Evolutionary conservation across 2,113 vertebrate species (phyloP).

Genomic region (Bambusicola thoracicus): DNA sequence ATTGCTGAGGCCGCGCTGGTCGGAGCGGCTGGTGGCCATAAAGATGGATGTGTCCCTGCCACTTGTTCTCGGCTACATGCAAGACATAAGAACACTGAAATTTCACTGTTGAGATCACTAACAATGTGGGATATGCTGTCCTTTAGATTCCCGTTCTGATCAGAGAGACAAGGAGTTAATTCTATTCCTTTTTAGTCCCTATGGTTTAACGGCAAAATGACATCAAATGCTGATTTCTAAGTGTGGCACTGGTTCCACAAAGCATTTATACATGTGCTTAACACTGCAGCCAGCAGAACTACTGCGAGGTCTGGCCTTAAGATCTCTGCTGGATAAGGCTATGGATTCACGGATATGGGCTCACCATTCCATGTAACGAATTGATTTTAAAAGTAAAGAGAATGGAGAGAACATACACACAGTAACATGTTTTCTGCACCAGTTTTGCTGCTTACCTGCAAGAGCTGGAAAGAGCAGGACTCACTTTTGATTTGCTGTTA

Average conservation of each 20-base stretch:
- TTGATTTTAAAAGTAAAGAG: background rate
- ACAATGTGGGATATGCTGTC: background rate
- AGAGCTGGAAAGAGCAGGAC: background rate
- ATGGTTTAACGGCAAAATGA: background rate
- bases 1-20: background rate
- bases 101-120: background rate
- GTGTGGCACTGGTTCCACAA: background rate
- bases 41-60: background rate
- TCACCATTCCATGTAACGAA: background rate
- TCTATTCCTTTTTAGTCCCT: background rate
- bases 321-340: background rate
- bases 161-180: background rate
- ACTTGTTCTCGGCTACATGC: background rate
- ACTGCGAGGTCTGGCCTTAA: background rate
- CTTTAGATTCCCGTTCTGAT: background rate
- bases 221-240: background rate
- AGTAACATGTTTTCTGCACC: background rate
- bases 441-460: background rate
- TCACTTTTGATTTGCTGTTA: background rate
- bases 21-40: background rate
- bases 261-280: background rate
- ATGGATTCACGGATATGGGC: rapidly evolving
- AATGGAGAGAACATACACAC: background rate
- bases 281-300: background rate
- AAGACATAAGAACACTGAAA: background rate